These are phyloP conservation scores for Mormyrus iriodes DNA, from an alignment of 2,113 vertebrate genomes.

Conservation along the genomic window DNA sequence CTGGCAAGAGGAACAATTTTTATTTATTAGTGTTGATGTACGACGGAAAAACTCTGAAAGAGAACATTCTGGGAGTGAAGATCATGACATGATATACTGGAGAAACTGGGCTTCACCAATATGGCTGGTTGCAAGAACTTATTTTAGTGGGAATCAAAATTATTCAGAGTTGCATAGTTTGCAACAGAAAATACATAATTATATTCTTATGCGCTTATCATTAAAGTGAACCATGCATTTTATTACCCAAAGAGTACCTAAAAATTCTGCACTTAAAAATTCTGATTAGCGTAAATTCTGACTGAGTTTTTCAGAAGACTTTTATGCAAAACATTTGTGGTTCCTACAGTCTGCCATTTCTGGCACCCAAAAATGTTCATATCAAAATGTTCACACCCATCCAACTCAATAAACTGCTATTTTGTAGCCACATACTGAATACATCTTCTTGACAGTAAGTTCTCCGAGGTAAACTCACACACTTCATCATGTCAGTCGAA, in stretches of 20 bases:
- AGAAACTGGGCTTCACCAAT: not conserved
- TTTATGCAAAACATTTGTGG: not conserved
- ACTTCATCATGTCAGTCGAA: not conserved
- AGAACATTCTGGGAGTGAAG: not conserved
- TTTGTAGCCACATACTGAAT: not conserved
- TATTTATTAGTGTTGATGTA: slow-evolving; percentile 17
- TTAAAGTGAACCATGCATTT: not conserved
- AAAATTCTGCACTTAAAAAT: too few relatives aligned
- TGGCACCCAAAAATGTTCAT: not conserved
- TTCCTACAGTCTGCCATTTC: not conserved
- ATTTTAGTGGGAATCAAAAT: not conserved
- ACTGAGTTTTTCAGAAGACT: not conserved
- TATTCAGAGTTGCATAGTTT: not conserved
- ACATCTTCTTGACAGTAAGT: not conserved
- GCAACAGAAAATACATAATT: slow-evolving; percentile 5
- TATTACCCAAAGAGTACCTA: not conserved
- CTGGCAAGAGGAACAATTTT: not conserved
- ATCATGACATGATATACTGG: not conserved
- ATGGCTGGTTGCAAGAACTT: not conserved
- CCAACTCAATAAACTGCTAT: not conserved
- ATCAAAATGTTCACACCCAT: not conserved
- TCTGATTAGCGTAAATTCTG: not conserved
- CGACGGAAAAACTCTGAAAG: not conserved
- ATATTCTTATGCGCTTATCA: not conserved
- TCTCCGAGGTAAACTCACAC: not conserved